Base-by-base conservation (phyloP, 2,797 vertebrate species). In the Psittacula echo region DNA sequence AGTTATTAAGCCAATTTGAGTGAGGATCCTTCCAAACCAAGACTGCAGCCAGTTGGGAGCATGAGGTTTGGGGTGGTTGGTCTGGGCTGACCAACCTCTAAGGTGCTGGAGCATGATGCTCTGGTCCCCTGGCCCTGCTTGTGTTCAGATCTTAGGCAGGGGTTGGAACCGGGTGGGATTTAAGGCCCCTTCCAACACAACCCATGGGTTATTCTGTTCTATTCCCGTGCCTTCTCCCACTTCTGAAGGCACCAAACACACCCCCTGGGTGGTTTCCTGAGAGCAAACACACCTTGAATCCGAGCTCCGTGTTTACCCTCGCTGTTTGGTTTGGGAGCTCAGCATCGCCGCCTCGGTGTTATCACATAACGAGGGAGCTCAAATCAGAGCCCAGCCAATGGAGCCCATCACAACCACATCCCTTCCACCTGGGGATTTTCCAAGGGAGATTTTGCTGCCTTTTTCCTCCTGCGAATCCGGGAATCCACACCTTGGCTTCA, bases 371-470 rank as follows among this genome's bases (percentile, higher is more conserved):
- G 4, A 29, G 60, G 39, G 23, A 78, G 72, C 51, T 47, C 72
- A 5, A 4, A 37, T 1, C 0, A 0, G 12, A 42, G 26, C 50
- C 71, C 2, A 0, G 53, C 24, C 24, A 1, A 7, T 0, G 4
- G 23, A 54, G 73, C 48, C 74, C 66, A 7, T 19, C 18, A 1
- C 6, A 5, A 16, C 71, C 19, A 0, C 2, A 1, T 1, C 6
- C 11, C 73, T 67, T 24, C 47, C 34, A 12, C 60, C 24, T 20
- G 56, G 45, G 44, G 3, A 1, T 53, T 65, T 75, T 8, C 85
- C 16, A 2, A 30, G 66, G 48, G 50, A 51, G 39, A 19, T 7
- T 34, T 58, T 6, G 8, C 34, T 87, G 48, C 81, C 23, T 64
- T 78, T 51, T 45, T 56, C 45, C 37, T 58, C 30, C 66, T 61